Conservation (phyloP, 2,797 vertebrate genomes). For the Ispidina lecontei region DNA sequence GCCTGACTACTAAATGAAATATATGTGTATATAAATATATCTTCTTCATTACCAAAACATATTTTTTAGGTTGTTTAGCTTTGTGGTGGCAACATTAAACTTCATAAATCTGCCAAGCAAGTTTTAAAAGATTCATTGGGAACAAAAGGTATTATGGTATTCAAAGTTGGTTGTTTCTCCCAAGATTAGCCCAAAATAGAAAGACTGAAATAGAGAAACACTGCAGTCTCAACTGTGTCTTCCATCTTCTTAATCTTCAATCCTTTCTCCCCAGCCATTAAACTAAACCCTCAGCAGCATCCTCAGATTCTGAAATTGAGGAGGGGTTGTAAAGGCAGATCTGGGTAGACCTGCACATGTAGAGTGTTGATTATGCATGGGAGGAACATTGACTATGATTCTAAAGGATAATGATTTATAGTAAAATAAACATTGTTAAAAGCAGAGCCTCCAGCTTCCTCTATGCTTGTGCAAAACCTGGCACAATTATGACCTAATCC, state of each 20-base stretch:
- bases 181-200: not conserved
- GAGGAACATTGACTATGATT: not conserved
- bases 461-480: not conserved
- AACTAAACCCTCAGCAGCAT: not conserved
- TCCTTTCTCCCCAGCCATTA: not conserved
- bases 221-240: not conserved
- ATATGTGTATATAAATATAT: not conserved
- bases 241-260: not conserved
- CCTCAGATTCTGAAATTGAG: not conserved
- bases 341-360: not conserved
- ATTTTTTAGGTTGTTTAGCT: not conserved
- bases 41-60: not conserved
- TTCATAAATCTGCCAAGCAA: not conserved
- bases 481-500: not conserved
- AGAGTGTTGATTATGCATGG: not conserved
- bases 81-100: not conserved
- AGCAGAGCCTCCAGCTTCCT: not conserved
- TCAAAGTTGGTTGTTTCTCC: not conserved
- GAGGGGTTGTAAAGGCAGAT: not conserved
- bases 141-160: not conserved
- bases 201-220: not conserved
- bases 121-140: not conserved
- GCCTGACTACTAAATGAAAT: not conserved
- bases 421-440: not conserved
- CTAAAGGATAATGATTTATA: not conserved